Percentiles rank a stretch among this genome's conserved stretches.
Evolutionary conservation across 2,888 invertebrate species (phyloP).

Genomic region (Idaea biselata): DNA sequence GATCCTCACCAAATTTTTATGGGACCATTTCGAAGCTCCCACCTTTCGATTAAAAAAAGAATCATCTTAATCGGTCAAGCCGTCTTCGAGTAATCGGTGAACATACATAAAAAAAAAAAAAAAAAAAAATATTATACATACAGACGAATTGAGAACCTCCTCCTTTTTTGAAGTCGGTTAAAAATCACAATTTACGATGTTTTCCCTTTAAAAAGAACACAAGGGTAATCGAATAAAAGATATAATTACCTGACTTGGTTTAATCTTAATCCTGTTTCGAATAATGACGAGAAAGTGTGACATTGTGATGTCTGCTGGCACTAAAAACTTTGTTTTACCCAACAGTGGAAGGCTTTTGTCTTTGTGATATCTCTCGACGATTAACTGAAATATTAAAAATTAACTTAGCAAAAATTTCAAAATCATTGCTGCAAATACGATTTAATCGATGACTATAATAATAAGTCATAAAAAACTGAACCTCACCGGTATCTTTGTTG

Average conservation of each 20-base stretch:
- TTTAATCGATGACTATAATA: neutral
- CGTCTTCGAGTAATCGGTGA: too few species aligned
- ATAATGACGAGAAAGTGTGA: constrained; percentile 93
- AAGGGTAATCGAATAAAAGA: constrained; percentile 11
- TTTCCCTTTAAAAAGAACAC: neutral
- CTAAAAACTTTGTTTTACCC: constrained; percentile 92
- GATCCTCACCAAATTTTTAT: too few species aligned
- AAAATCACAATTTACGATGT: neutral
- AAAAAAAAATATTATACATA: too few species aligned
- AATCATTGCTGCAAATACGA: too few species aligned
- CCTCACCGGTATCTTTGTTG: constrained; percentile 90
- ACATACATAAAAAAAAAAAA: too few species aligned
- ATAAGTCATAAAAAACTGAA: constrained; percentile 1
- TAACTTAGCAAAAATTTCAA: neutral
- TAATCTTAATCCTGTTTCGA: constrained; percentile 72
- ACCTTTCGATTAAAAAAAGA: too few species aligned
- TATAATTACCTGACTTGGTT: constrained; percentile 82
- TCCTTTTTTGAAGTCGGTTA: too few species aligned
- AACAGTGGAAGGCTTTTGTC: constrained; percentile 88
- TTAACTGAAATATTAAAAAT: constrained; percentile 79
- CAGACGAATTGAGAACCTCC: too few species aligned
- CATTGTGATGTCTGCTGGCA: constrained; percentile 94
- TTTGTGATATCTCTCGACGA: constrained; percentile 90
- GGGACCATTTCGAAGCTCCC: too few species aligned
- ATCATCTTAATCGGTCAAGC: too few species aligned